Conservation (phyloP, 1,140 invertebrate species). For the Trichogramma pretiosum region DNA sequence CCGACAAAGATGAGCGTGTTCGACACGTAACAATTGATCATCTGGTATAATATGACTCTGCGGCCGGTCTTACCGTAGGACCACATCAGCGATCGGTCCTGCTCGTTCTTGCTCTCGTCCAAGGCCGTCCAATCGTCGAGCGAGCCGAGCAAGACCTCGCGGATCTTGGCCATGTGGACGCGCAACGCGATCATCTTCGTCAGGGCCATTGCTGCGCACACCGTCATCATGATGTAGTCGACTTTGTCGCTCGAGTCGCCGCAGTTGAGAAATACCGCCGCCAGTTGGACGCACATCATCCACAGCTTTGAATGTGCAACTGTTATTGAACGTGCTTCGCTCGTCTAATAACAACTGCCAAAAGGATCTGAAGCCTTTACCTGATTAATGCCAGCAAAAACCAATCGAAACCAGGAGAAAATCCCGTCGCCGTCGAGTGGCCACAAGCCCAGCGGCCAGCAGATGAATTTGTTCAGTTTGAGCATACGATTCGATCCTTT, state of each 20-base stretch:
- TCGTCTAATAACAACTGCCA: neutral
- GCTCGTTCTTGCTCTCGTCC: neutral
- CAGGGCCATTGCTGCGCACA: neutral
- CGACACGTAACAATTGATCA: conserved; percentile 14
- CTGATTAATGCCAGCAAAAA: neutral
- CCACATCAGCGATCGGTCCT: conserved; percentile 4
- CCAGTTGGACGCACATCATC: neutral
- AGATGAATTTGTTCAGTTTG: neutral
- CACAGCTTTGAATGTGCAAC: conserved; percentile 2
- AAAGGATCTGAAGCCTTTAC: too few species aligned
- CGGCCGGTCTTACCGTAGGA: conserved; percentile 15
- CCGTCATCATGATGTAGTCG: neutral
- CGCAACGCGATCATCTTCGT: conserved; percentile 3
- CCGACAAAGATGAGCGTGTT: conserved; percentile 12
- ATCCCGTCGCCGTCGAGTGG: neutral
- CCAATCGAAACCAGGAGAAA: neutral
- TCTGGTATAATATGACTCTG: conserved; percentile 16
- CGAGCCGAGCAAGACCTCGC: neutral
- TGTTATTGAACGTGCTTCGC: neutral
- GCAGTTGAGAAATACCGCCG: neutral
- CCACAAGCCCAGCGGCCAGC: conserved; percentile 3
- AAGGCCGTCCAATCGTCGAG: neutral
- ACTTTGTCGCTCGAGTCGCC: neutral
- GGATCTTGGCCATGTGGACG: neutral
- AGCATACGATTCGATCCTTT: conserved; percentile 1